A percentile compares a stretch with the other conserved stretches of the same genome.
Evolutionary conservation across 2,888 invertebrate species (phyloP).

Genomic region (Heliothis peltigera): DNA sequence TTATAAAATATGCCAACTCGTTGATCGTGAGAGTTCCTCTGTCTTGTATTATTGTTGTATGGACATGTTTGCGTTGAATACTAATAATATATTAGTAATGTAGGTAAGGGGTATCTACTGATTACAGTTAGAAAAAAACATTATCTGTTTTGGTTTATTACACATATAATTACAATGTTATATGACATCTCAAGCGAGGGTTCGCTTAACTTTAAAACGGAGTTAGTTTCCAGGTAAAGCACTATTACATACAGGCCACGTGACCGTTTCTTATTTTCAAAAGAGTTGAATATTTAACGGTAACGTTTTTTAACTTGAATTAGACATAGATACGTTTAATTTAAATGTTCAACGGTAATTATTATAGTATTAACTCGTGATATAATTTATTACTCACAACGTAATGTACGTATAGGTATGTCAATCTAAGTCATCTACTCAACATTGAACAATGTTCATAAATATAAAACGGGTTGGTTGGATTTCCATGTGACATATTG

Average conservation of each 20-base stretch:
- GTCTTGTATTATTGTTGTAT: slow-evolving; percentile 30
- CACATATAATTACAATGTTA: neutral
- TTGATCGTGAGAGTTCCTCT: slow-evolving; percentile 62
- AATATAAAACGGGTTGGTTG: neutral
- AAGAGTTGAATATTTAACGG: neutral
- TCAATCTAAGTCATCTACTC: neutral
- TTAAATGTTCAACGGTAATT: neutral
- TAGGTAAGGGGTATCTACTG: neutral
- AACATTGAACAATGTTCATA: neutral
- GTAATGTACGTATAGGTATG: neutral
- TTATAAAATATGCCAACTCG: slow-evolving; percentile 65
- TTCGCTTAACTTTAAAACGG: too few species aligned
- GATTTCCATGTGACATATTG: neutral
- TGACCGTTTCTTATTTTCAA: slow-evolving; percentile 1
- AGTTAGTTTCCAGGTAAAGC: too few species aligned
- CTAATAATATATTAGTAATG: neutral
- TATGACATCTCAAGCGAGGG: too few species aligned
- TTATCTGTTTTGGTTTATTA: neutral
- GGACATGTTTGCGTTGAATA: slow-evolving; percentile 16
- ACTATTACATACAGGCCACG: neutral
- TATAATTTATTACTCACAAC: neutral
- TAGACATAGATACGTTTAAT: neutral
- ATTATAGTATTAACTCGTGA: neutral
- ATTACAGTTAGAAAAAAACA: neutral
- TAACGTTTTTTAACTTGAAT: neutral